Evolutionary conservation across 2,113 vertebrate species (phyloP).

Genomic region (Herpailurus yagouaroundi): DNA sequence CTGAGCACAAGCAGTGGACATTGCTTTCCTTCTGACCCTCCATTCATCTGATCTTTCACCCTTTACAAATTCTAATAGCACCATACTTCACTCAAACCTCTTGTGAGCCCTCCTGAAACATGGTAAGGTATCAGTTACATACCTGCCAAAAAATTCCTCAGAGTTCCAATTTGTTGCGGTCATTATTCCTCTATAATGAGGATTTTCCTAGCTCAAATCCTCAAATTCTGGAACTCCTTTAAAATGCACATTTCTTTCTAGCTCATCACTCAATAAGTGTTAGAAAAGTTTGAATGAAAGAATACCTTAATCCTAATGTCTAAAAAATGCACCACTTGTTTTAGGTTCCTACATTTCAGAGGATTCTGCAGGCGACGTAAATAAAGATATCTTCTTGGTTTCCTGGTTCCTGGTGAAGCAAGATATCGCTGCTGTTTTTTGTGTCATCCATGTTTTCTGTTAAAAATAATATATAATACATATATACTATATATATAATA

Average conservation of each 20-base stretch:
- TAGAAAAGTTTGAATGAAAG: background rate
- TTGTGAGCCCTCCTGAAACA: background rate
- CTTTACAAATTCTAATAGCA: background rate
- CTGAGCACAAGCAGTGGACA: background rate
- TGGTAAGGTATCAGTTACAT: background rate
- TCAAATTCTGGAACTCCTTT: slow-evolving; percentile 34
- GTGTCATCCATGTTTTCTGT: slow-evolving; percentile 92
- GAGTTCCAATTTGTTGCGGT: slow-evolving; percentile 3
- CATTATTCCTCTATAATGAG: slow-evolving; percentile 1
- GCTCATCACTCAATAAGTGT: background rate
- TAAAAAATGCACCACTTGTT: background rate
- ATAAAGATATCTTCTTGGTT: slow-evolving; percentile 70
- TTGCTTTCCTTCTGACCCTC: background rate
- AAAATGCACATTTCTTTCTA: background rate
- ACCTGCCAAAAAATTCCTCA: background rate
- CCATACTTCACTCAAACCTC: background rate
- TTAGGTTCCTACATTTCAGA: slow-evolving; percentile 79
- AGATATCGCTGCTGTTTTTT: slow-evolving; percentile 88
- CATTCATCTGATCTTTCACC: background rate
- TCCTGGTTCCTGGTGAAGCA: slow-evolving; percentile 67
- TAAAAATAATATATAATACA: background rate
- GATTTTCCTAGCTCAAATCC: slow-evolving; percentile 30
- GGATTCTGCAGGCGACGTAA: slow-evolving; percentile 75
- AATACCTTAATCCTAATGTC: background rate
- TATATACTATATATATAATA: fast-evolving